Conservation (phyloP, 2,113 vertebrate species). For the Silurus glanis region DNA sequence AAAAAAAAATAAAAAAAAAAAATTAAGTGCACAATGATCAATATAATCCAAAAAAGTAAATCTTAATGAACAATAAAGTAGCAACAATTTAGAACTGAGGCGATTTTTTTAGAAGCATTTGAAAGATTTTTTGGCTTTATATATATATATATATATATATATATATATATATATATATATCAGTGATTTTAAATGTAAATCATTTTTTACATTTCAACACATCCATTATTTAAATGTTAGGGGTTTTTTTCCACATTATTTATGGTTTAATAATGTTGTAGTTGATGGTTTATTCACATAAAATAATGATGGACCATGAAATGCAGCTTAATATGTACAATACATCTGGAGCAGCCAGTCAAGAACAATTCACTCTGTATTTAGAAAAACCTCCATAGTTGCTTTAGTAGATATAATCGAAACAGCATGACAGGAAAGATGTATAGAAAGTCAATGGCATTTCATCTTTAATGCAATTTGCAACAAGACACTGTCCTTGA, state of each 20-base stretch:
- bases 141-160: too few species aligned
- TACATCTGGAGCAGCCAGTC: neutral
- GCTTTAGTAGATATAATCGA: neutral
- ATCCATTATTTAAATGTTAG: neutral
- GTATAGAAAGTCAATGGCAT: neutral
- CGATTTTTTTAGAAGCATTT: neutral
- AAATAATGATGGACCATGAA: neutral
- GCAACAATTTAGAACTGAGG: neutral
- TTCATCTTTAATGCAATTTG: neutral
- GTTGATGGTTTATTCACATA: neutral
- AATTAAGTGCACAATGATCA: neutral
- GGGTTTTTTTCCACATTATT: neutral
- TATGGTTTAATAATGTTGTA: neutral
- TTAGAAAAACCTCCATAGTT: neutral
- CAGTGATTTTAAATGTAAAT: neutral
- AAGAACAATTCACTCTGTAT: neutral
- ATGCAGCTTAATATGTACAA: neutral
- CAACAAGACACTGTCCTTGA: neutral
- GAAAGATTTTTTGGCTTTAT: neutral
- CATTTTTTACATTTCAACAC: neutral
- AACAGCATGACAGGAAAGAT: neutral
- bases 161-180: too few species aligned
- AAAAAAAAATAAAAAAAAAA: neutral
- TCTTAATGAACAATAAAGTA: neutral
- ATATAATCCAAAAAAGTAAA: neutral